Evolutionary conservation across 2,888 invertebrate species (phyloP).

Genomic region (Artemia sinica): DNA sequence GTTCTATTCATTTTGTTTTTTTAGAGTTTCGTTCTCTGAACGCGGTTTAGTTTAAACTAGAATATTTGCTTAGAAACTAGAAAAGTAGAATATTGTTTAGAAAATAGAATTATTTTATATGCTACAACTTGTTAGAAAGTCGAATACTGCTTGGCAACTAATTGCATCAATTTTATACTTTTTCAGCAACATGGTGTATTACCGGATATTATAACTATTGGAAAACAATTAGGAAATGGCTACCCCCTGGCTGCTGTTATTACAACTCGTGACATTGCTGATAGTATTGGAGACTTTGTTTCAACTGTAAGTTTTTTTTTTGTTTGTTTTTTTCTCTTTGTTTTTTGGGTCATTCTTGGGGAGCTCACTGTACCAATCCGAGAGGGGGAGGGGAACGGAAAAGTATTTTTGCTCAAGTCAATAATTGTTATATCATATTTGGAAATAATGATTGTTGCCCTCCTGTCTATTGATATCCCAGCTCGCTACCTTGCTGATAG

Average conservation of each 20-base stretch:
- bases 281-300: slow-evolving; percentile 34
- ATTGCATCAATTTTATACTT: slow-evolving; percentile 21
- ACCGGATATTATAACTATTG: slow-evolving; percentile 38
- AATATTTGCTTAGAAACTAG: too few relatives aligned
- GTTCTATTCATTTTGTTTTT: too few relatives aligned
- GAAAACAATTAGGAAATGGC: slow-evolving; percentile 36
- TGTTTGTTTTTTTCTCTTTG: not conserved
- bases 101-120: too few relatives aligned
- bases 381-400: slow-evolving; percentile 13
- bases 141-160: too few relatives aligned
- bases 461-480: too few relatives aligned
- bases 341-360: slow-evolving; percentile 11
- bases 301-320: slow-evolving; percentile 35
- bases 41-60: too few relatives aligned
- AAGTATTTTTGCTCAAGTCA: not conserved
- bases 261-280: slow-evolving; percentile 39
- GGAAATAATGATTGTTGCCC: too few relatives aligned
- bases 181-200: slow-evolving; percentile 34
- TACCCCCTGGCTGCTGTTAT: slow-evolving; percentile 42
- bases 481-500: too few relatives aligned
- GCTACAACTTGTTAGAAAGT: too few relatives aligned
- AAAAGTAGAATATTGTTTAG: too few relatives aligned
- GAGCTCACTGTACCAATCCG: too few relatives aligned
- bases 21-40: too few relatives aligned
- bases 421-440: not conserved